Evolutionary conservation across 2,113 vertebrate species (phyloP).

Genomic region (Phalacrocorax carbo): DNA sequence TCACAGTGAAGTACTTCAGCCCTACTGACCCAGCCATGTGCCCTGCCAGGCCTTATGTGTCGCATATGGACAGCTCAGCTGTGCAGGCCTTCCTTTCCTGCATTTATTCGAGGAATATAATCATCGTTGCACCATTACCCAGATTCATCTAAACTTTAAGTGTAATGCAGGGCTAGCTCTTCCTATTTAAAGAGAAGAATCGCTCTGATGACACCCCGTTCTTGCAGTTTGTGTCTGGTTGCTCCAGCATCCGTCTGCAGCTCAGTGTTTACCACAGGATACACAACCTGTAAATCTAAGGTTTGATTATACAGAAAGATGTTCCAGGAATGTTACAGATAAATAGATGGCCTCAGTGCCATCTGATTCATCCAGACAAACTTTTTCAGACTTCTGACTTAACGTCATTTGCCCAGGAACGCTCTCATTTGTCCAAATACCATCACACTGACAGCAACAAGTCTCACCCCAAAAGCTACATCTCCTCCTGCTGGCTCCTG

Average conservation of each 20-base stretch:
- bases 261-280: not conserved
- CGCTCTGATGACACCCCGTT: not conserved
- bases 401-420: not conserved
- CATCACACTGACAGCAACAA: not conserved
- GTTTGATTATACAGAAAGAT: not conserved
- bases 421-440: not conserved
- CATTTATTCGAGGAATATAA: slow-evolving; percentile 17
- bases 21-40: not conserved
- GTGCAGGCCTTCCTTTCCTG: not conserved
- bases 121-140: not conserved
- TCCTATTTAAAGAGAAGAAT: slow-evolving; percentile 18
- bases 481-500: not conserved
- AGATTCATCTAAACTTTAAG: slow-evolving; percentile 27
- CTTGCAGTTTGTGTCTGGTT: not conserved
- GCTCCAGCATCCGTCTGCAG: not conserved
- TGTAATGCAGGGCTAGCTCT: not conserved
- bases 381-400: not conserved
- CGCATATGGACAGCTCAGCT: not conserved
- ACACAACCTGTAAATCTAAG: not conserved
- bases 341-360: not conserved
- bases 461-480: not conserved
- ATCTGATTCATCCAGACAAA: not conserved
- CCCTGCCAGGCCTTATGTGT: not conserved
- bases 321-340: not conserved
- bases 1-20: not conserved